Evolutionary conservation across 2,113 vertebrate species (phyloP).

Genomic region (Xenopus laevis): DNA sequence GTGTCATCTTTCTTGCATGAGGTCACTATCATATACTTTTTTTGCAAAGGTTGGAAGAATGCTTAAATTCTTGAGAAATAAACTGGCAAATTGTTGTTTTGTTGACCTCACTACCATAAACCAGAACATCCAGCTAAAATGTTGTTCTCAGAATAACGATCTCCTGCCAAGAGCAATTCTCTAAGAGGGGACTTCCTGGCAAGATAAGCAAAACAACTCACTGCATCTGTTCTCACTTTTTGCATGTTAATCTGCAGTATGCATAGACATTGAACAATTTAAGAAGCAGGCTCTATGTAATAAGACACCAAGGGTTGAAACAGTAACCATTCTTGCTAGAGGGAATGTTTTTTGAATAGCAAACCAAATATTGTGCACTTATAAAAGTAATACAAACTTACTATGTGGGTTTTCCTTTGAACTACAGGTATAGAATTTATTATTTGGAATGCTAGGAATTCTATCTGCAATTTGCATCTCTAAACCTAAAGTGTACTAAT

Average conservation of each 20-base stretch:
- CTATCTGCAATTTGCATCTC: too few relatives aligned
- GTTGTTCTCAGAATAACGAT: slow-evolving; percentile 26
- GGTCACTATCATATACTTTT: background rate
- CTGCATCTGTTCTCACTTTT: slow-evolving; percentile 33
- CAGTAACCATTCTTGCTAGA: too few relatives aligned
- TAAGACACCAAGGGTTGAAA: too few relatives aligned
- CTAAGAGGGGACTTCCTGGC: slow-evolving; percentile 52
- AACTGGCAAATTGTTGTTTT: background rate
- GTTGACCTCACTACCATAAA: slow-evolving; percentile 48
- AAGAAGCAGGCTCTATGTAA: too few relatives aligned
- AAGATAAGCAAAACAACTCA: slow-evolving; percentile 47
- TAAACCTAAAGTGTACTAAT: too few relatives aligned
- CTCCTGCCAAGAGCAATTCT: slow-evolving; percentile 54
- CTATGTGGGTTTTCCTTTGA: too few relatives aligned
- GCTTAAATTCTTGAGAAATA: slow-evolving; percentile 38
- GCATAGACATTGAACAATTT: background rate
- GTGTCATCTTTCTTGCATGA: background rate
- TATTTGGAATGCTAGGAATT: too few relatives aligned
- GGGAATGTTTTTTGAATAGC: too few relatives aligned
- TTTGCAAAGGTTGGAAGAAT: slow-evolving; percentile 1
- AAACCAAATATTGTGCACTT: too few relatives aligned
- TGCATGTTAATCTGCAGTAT: slow-evolving; percentile 31
- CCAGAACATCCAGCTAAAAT: slow-evolving; percentile 21
- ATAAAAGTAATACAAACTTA: too few relatives aligned
- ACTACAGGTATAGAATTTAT: too few relatives aligned